phyloP scores from a whole-genome alignment of 2,888 invertebrate species.

The Drepana falcataria region DNA sequence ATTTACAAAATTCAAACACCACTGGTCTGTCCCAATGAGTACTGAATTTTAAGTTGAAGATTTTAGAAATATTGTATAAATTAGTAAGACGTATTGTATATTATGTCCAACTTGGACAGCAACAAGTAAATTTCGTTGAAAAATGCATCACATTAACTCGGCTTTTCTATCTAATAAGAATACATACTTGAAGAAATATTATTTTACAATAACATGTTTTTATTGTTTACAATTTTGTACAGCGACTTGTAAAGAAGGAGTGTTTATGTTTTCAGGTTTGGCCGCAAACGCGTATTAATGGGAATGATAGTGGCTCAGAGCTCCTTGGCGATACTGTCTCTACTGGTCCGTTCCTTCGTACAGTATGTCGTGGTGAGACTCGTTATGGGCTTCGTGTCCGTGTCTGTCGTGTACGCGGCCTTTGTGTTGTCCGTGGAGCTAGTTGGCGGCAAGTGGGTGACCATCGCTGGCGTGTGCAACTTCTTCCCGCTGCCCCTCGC shows the following conservation, averaged over 20 bases:
- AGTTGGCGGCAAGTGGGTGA: constrained; percentile 88
- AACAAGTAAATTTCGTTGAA: too few species aligned
- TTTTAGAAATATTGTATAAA: too few species aligned
- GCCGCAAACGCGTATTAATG: constrained; percentile 87
- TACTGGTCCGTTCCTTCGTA: constrained; percentile 84
- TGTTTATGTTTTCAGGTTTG: constrained; percentile 72
- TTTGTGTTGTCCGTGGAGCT: constrained; percentile 88
- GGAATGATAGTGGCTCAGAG: constrained; percentile 84
- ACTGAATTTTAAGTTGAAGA: too few species aligned
- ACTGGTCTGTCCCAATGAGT: too few species aligned
- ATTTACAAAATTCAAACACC: too few species aligned
- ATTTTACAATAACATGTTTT: too few species aligned
- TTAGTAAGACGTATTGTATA: too few species aligned
- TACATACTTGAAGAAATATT: too few species aligned
- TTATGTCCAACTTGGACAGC: too few species aligned
- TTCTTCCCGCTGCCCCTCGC: constrained; percentile 88
- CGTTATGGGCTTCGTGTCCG: constrained; percentile 85
- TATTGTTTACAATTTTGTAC: too few species aligned
- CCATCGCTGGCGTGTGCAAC: constrained; percentile 88
- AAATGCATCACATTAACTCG: too few species aligned
- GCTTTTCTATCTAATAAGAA: too few species aligned
- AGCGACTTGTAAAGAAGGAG: constrained; percentile 22
- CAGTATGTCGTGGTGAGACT: constrained; percentile 84
- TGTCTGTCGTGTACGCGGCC: constrained; percentile 89
- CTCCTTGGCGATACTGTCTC: constrained; percentile 82